Base-by-base conservation (phyloP, 2,888 invertebrate genomes). In the Xanthia togata region DNA sequence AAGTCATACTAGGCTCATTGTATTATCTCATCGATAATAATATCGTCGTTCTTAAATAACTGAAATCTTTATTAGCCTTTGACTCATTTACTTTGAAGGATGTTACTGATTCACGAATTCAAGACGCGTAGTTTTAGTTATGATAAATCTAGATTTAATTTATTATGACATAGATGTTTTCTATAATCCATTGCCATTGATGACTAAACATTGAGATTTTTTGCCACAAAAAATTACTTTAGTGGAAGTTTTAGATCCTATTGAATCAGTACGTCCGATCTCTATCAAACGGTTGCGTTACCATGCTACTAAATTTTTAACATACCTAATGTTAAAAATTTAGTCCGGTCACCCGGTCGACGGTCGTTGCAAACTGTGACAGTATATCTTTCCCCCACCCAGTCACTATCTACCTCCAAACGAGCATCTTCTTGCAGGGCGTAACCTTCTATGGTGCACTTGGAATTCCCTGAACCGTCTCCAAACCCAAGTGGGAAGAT, bases 91-190 rank as follows among this genome's bases (percentile, higher is more conserved):
- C 17, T 26, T 23, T 50, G 23, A 23, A 44, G 11, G 12, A 47
- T 62, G 50, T 53, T 62, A 63, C 31, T 63, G 41, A 65, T 76
- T 62, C 75, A 74, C 35, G 12, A 47, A 76, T 75, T 44, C 11
- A 17, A 17, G 44, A 26, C 31, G 47, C 9, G n/a, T 60, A 14
- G 2, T 31, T 57, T 17, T 31, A 50, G 23, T 73, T 47, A 31
- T 47, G 35, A 76, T 76, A 55, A 53, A 65, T 57, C 23, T 26
- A 31, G 26, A 76, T 65, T 65, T 31, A 76, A 57, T n/a, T 55
- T 47, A 44, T 65, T 38, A 65, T 38, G n/a, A 26, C 12, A 65
- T 57, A 5, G 3, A 6, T 44, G 41, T 26, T 63, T 76, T 44
- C n/a, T 44, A 53, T 20, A 44, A 53, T 75, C 20, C 20, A 44